Evolutionary conservation across 2,888 invertebrate species (phyloP).

Genomic region (Neria commutata): DNA sequence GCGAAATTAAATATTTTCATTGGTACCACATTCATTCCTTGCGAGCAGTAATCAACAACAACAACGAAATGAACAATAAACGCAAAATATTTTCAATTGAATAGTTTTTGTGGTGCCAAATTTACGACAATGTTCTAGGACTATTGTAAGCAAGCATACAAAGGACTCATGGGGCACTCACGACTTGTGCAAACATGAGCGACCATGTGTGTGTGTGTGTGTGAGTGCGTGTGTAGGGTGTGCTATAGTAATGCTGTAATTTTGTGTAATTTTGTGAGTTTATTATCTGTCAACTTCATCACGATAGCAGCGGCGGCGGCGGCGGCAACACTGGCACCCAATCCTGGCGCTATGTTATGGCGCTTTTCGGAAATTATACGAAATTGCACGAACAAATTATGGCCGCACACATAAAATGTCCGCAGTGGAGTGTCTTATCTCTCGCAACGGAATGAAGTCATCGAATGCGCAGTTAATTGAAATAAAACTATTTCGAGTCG

Average conservation of each 20-base stretch:
- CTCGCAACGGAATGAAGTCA: constrained; percentile 46
- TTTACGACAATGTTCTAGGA: constrained; percentile 37
- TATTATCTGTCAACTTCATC: constrained; percentile 52
- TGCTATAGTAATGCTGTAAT: constrained; percentile 51
- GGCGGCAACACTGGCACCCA: constrained; percentile 26
- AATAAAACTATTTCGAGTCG: constrained; percentile 49
- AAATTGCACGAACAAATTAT: too few relatives aligned
- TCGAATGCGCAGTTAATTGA: constrained; percentile 52
- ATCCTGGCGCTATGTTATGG: constrained; percentile 33
- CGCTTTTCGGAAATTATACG: constrained; percentile 39
- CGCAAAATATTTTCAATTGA: constrained; percentile 54
- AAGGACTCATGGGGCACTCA: background rate
- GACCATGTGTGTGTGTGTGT: constrained; percentile 3
- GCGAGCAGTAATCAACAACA: too few relatives aligned
- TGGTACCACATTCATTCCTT: too few relatives aligned
- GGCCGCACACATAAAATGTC: constrained; percentile 9
- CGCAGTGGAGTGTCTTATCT: background rate
- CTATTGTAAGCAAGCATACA: constrained; percentile 30
- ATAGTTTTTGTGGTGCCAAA: constrained; percentile 51
- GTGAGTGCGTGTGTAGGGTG: constrained; percentile 11
- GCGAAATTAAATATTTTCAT: too few relatives aligned
- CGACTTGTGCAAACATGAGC: constrained; percentile 12
- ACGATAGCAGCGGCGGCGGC: background rate
- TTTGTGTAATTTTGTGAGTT: constrained; percentile 51
- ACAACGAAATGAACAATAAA: constrained; percentile 46